Base-by-base conservation (phyloP, 2,888 invertebrate genomes). In the Ecliptopera silaceata region DNA sequence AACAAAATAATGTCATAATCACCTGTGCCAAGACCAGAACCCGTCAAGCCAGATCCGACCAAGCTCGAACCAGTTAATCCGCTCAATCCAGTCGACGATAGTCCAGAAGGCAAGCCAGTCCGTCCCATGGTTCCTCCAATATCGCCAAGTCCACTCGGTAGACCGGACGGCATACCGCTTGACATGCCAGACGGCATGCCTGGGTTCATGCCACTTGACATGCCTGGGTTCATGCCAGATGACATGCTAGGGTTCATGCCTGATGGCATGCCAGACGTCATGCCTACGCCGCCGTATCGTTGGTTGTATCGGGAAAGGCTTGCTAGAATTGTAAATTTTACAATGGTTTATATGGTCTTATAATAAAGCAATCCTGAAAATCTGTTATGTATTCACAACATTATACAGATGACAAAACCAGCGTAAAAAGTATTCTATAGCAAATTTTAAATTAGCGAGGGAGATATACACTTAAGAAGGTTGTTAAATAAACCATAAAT, bases 291-390 rank as follows among this genome's bases (percentile, higher is more conserved):
- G 3, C 82, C 95, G 62, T 94, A 94, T 56, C 94, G 88, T 64
- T 93, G 93, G 69, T 94, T 94, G 68, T 94, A 94, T 76, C 94
- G 90, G 63, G 93, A 92, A 41, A 94, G 73, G 39, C 92, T 94
- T 61, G 92, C 92, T 88, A 41, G 77, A 11, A 64, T 49, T 13
- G 36, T 2, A 36, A 15, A 36, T 36, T 15, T 6, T 34, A 4
- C 1, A 12, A 34, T 12, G 12, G 4, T 12, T 4, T 26, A 3
- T 8, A 26, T 5, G 4, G 22, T 3, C 2, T 20, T 3, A 20
- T 20, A 20, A 3, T 2, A 4, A 20, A 20, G 20, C 3, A 20
- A 26, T n/a, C n/a, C n/a, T n/a, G n/a, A n/a, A n/a, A n/a, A n/a
- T n/a, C n/a, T n/a, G n/a, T n/a, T n/a, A n/a, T n/a, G n/a, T n/a